Conservation (phyloP, 2,113 vertebrate species). For the Irena cyanogastra region DNA sequence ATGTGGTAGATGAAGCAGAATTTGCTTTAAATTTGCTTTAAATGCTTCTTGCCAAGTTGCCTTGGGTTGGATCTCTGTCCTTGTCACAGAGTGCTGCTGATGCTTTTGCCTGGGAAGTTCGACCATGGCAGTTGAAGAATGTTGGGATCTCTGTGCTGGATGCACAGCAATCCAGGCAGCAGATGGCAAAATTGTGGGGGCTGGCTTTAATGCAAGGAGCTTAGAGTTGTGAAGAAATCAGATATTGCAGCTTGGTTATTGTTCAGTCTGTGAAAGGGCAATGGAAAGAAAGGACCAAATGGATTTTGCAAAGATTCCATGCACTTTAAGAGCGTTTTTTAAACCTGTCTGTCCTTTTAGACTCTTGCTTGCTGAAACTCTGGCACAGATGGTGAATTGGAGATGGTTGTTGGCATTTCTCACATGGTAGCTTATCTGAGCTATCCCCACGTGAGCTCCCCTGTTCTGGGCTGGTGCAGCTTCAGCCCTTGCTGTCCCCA, state of each 20-base stretch:
- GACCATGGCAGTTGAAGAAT: background rate
- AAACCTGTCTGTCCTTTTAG: background rate
- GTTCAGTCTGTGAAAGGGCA: background rate
- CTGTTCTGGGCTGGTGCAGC: background rate
- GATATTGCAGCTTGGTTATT: background rate
- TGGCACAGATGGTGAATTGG: background rate
- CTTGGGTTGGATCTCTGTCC: background rate
- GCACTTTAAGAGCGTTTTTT: background rate
- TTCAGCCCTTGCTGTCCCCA: background rate
- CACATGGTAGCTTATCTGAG: background rate
- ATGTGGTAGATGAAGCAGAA: background rate
- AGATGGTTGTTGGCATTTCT: background rate
- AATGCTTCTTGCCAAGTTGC: background rate
- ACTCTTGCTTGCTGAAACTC: background rate
- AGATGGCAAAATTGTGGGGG: constrained; percentile 42
- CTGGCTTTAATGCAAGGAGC: background rate
- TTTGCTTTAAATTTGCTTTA: background rate
- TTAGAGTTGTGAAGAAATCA: background rate
- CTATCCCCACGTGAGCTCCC: background rate
- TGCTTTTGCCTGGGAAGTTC: background rate
- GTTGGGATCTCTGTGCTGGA: background rate
- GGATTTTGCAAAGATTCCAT: background rate
- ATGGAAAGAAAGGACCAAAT: background rate
- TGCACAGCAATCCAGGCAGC: background rate
- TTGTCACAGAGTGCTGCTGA: background rate